Conservation (phyloP, 2,797 vertebrate genomes). For the Propithecus deckenii region DNA sequence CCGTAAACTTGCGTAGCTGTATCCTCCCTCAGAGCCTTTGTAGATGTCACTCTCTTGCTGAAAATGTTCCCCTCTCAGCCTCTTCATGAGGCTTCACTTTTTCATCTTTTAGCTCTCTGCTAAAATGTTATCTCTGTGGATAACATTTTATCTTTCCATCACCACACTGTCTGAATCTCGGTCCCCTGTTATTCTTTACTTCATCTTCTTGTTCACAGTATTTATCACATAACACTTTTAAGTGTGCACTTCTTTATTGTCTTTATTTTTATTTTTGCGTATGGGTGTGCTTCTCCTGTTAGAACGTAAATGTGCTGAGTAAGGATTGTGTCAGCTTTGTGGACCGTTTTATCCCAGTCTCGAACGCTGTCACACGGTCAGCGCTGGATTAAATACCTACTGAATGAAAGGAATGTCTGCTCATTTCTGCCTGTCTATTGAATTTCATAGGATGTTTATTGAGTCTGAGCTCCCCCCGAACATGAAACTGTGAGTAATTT, state of each 20-base stretch:
- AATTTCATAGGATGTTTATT: slow-evolving; percentile 20
- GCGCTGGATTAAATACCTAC: neutral
- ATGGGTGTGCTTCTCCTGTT: neutral
- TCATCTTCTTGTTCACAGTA: neutral
- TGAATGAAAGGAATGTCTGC: neutral
- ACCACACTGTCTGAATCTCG: fast-evolving
- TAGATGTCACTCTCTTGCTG: neutral
- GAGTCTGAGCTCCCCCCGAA: neutral
- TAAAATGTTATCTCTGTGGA: neutral
- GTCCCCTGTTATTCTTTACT: neutral
- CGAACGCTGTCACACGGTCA: neutral
- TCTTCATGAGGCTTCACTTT: neutral
- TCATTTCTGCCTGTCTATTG: slow-evolving; percentile 4
- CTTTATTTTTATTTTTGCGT: neutral
- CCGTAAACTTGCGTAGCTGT: neutral
- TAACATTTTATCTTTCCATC: neutral
- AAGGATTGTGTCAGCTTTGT: neutral
- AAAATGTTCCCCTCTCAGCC: neutral
- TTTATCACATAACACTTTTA: neutral
- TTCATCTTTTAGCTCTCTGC: neutral
- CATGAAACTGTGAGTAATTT: slow-evolving; percentile 23
- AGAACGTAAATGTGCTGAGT: neutral
- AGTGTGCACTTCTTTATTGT: neutral
- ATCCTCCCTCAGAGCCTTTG: neutral
- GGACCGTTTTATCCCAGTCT: neutral